Evolutionary conservation across 2,888 invertebrate genomes (phyloP), one percentile per base, ranked within the genome.

Genomic region (Dasysyrphus tricinctus): DNA sequence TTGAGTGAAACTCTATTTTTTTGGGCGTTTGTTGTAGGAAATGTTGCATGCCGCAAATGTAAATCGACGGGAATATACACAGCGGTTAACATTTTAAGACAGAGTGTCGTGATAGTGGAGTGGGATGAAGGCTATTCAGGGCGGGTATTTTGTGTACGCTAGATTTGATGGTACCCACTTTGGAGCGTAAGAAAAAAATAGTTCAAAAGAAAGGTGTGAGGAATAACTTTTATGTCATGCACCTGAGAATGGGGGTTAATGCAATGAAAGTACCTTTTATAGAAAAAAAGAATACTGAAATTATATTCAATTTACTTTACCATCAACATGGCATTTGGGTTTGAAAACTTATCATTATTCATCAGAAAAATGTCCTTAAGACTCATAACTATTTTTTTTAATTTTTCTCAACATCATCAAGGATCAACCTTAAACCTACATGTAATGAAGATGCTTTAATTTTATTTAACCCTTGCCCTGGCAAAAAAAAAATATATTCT

Each of bases 21-120:
- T 34, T 47, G 8, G 44, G 14, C 34, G 44, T 65, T 75, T 32
- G 19, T 63, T 78, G 82, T 78, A 74, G 82, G 86, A 86, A 86
- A 75, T 70, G 69, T 75, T 78, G 74, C 86, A 74, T 63, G 59
- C 78, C 78, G 63, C 82, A 75, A 70, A 70, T 78, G 81, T 74
- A 75, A 86, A 82, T 86, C 70, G 86, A 79, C 74, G 34, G 59
- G 57, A 78, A 70, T 63, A 51, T 72, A 70, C 8, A n/a, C 65
- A 59, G 42, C 70, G 63, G 70, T 67, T 72, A 34, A 11, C n/a
- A 49, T 39, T 37, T 34, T 32, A 47, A 34, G 65, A 42, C 47
- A 34, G 16, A 65, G 9, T 47, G 32, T 19, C 16, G 34, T 34
- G 11, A 16, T 34, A n/a, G 32, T 65, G 16, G n/a, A 14, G 29